phyloP scores from a whole-genome alignment of 2,797 vertebrate genomes.

The Oophaga sylvatica region DNA sequence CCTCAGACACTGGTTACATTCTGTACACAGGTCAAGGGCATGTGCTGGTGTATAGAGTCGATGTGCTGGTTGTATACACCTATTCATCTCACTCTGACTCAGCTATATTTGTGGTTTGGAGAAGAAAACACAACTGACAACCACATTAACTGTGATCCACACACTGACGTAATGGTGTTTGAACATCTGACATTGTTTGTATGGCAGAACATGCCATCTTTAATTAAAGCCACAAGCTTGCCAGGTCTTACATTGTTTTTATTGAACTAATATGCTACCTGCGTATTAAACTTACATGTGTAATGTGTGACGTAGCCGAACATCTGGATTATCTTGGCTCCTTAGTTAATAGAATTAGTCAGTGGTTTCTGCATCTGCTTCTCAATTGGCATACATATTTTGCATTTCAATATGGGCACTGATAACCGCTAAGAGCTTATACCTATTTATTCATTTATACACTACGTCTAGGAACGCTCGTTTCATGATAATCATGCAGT shows the following conservation, averaged over 20 bases:
- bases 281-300: neutral
- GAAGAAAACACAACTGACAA: constrained; percentile 14
- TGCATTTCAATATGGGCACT: neutral
- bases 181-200: neutral
- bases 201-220: neutral
- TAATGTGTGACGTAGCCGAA: neutral
- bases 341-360: neutral
- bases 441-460: too few species aligned
- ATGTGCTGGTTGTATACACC: constrained; percentile 1
- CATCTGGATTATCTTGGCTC: neutral
- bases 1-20: neutral
- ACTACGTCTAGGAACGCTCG: too few species aligned
- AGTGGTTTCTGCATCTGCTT: neutral
- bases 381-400: neutral
- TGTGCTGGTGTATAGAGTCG: neutral
- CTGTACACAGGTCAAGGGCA: constrained; percentile 10
- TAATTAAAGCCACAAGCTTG: neutral
- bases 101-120: constrained; percentile 46
- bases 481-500: too few species aligned
- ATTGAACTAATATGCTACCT: neutral
- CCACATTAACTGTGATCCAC: neutral
- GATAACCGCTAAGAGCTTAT: neutral
- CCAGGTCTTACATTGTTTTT: neutral
- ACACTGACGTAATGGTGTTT: neutral
- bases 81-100: constrained; percentile 26